Base-by-base conservation (phyloP, 2,888 invertebrate genomes). In the Drosophila demipolita region DNA sequence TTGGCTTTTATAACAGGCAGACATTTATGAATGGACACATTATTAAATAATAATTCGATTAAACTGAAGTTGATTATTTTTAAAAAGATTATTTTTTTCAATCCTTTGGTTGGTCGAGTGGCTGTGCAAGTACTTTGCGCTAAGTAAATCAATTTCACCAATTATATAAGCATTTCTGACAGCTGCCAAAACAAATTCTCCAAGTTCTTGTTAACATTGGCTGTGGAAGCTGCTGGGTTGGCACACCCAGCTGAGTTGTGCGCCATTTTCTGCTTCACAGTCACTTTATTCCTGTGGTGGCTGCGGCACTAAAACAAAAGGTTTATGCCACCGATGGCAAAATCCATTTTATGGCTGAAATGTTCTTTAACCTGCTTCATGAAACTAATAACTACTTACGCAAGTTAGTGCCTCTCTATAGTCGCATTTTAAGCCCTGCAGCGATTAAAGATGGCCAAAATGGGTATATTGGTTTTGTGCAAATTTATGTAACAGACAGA, bases 111-210 rank as follows among this genome's bases (percentile, higher is more conserved):
- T 17, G 40, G 3, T 9, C 23, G 40, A 15, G 2, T 40, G 62
- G 11, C 32, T 36, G 23, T 54, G 17, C 58, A 58, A 64, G 57
- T 32, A 23, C 45, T 50, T 63, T 45, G 17, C 35, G 12, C 57
- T 48, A 17, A 15, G 38, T 26, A 57, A 65, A 78, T 63, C 52
- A 57, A 63, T 35, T 63, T 78, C 33, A 33, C 38, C 77, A 60
- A 45, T 69, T 65, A 81, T 15, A 70, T 74, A 72, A 73, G 72
- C 54, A 58, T 49, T 83, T 82, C 50, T 80, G 88, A 83, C 86
- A 83, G 83, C 80, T 83, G 88, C 60, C 83, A 78, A 45, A 66
- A 65, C 9, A 54, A 55, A 42, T 69, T 69, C 42, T 32, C 48
- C 59, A 66, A 65, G 74, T 63, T 20, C 36, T 35, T 49, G 36